A percentile compares a stretch with the other conserved stretches of the same genome.
Conservation (phyloP, 1,140 invertebrate species). For the Drosophila malerkotliana region DNA sequence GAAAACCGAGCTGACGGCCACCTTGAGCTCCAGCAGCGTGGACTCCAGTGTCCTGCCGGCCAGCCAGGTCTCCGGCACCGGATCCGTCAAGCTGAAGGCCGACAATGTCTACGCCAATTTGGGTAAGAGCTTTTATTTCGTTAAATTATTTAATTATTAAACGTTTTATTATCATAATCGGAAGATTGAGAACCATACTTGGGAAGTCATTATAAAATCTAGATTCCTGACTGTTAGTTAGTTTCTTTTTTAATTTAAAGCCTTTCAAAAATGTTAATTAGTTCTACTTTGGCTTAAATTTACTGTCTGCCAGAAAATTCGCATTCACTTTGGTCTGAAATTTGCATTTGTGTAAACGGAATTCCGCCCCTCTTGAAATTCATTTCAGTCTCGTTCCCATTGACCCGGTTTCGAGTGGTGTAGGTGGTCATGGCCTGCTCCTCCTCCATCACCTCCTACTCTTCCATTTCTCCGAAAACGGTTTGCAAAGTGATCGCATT, state of each 20-base stretch:
- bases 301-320: not conserved
- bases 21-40: slow-evolving; percentile 62
- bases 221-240: too few relatives aligned
- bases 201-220: too few relatives aligned
- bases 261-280: not conserved
- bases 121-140: slow-evolving; percentile 76
- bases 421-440: slow-evolving; percentile 15
- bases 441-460: not conserved
- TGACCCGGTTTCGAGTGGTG: slow-evolving; percentile 31
- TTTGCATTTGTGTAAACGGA: slow-evolving; percentile 21
- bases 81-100: slow-evolving; percentile 84
- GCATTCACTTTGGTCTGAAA: slow-evolving; percentile 7
- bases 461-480: slow-evolving; percentile 10
- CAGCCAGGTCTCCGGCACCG: slow-evolving; percentile 24
- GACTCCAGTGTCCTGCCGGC: slow-evolving; percentile 37
- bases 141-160: not conserved
- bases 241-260: not conserved
- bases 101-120: slow-evolving; percentile 92
- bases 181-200: too few relatives aligned
- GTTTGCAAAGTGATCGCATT: slow-evolving; percentile 26
- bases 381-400: slow-evolving; percentile 28
- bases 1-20: slow-evolving; percentile 83
- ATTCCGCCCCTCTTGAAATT: slow-evolving; percentile 21
- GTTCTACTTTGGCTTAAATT: not conserved
- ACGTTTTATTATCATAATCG: too few relatives aligned